These are phyloP conservation scores for Linnaemya tessellans DNA, from an alignment of 2,888 invertebrate species.

Conservation along the genomic window DNA sequence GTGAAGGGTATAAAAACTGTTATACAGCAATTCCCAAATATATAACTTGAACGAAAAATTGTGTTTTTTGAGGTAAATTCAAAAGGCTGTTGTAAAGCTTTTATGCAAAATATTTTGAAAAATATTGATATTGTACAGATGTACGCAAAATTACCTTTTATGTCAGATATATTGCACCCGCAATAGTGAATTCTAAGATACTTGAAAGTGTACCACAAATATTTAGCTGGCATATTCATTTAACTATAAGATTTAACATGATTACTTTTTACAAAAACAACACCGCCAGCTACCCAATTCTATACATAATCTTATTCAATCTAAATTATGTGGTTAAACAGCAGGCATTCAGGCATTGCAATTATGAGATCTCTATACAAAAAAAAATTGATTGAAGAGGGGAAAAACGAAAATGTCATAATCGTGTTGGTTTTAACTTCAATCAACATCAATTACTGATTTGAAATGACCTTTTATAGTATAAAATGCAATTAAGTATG, in stretches of 20 bases:
- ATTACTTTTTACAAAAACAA: not conserved
- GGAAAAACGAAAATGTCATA: conserved; percentile 12
- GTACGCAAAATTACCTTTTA: too few relatives aligned
- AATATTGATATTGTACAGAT: too few relatives aligned
- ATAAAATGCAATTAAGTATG: conserved; percentile 54
- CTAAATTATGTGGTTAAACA: conserved; percentile 1
- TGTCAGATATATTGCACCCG: too few relatives aligned
- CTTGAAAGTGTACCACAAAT: too few relatives aligned
- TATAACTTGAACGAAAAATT: too few relatives aligned
- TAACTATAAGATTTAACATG: not conserved
- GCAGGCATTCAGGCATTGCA: not conserved
- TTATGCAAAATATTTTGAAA: too few relatives aligned
- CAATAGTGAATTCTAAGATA: too few relatives aligned
- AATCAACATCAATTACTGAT: conserved; percentile 45
- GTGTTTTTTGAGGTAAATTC: too few relatives aligned
- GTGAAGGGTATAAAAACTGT: too few relatives aligned
- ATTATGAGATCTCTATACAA: not conserved
- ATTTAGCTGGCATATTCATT: too few relatives aligned
- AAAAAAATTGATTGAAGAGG: not conserved
- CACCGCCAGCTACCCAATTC: not conserved
- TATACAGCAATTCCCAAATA: too few relatives aligned
- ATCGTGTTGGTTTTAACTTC: conserved; percentile 30
- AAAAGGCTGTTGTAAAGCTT: too few relatives aligned
- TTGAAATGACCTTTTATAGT: conserved; percentile 43
- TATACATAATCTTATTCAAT: not conserved